These are phyloP conservation scores for Stenopsyche tienmushanensis DNA, from an alignment of 1,140 invertebrate species.

Conservation along the genomic window DNA sequence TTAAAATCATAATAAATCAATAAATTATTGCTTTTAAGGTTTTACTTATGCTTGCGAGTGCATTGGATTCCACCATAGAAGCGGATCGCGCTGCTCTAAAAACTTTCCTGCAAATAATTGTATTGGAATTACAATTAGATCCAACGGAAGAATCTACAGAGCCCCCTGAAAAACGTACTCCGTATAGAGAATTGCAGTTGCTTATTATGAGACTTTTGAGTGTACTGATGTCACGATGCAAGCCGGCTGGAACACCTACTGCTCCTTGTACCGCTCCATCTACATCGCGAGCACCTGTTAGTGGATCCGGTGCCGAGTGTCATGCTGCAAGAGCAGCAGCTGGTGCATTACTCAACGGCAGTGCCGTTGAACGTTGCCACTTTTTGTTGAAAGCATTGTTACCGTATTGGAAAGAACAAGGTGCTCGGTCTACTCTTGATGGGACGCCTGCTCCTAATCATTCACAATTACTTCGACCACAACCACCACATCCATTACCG, in stretches of 20 bases:
- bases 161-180: slow-evolving; percentile 43
- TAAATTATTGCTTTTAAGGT: slow-evolving; percentile 58
- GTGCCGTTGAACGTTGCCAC: slow-evolving; percentile 81
- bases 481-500: slow-evolving; percentile 75
- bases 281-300: slow-evolving; percentile 40
- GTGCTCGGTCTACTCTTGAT: slow-evolving; percentile 34
- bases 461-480: slow-evolving; percentile 73
- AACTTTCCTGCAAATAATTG: slow-evolving; percentile 69
- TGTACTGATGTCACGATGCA: slow-evolving; percentile 78
- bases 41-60: slow-evolving; percentile 85
- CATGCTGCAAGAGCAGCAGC: slow-evolving; percentile 80
- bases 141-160: slow-evolving; percentile 6
- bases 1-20: neutral
- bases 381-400: slow-evolving; percentile 76
- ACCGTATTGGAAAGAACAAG: slow-evolving; percentile 68
- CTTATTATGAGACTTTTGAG: slow-evolving; percentile 77
- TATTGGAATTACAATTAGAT: slow-evolving; percentile 77
- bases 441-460: slow-evolving; percentile 43
- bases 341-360: slow-evolving; percentile 72
- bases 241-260: slow-evolving; percentile 50
- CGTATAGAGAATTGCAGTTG: slow-evolving; percentile 64
- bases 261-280: slow-evolving; percentile 34
- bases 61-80: slow-evolving; percentile 83
- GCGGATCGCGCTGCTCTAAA: slow-evolving; percentile 77
- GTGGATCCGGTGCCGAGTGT: slow-evolving; percentile 68